phyloP scores from a whole-genome alignment of 2,797 vertebrate species.

The Hephaestus fuliginosus region DNA sequence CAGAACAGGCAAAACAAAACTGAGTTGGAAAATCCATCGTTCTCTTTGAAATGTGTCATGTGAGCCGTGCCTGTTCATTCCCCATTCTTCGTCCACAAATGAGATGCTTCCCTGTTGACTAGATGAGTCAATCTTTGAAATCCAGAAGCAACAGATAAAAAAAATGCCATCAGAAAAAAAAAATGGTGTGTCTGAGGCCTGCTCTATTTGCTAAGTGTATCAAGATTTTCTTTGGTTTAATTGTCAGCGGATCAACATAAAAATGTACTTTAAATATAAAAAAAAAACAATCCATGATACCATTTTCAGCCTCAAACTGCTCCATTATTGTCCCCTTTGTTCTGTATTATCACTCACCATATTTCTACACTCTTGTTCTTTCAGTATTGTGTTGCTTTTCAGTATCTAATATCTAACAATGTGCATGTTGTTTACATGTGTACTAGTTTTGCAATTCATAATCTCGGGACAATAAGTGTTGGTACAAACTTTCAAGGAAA shows the following conservation, averaged over 20 bases:
- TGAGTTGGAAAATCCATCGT: background rate
- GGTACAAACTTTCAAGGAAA: no score
- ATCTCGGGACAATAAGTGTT: no score
- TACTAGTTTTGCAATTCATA: no score
- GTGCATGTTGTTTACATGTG: background rate
- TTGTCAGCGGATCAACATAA: background rate
- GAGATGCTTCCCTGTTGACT: background rate
- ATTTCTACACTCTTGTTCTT: background rate
- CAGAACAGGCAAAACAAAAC: background rate
- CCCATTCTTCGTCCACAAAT: background rate
- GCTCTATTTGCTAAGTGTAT: background rate
- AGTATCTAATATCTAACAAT: no score
- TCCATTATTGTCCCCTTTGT: background rate
- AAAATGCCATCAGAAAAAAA: background rate
- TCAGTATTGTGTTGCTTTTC: no score
- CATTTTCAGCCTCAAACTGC: background rate
- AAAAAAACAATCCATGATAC: background rate
- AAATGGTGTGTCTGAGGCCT: background rate
- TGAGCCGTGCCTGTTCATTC: slow-evolving; percentile 1
- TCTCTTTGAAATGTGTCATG: slow-evolving; percentile 1
- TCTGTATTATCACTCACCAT: background rate
- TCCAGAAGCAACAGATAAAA: background rate
- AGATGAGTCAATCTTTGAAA: background rate
- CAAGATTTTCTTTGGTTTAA: background rate
- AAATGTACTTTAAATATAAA: background rate